Evolutionary conservation across 1,140 invertebrate genomes (phyloP), one percentile per base, ranked within the genome.

Genomic region (Oreohelix idahoensis): DNA sequence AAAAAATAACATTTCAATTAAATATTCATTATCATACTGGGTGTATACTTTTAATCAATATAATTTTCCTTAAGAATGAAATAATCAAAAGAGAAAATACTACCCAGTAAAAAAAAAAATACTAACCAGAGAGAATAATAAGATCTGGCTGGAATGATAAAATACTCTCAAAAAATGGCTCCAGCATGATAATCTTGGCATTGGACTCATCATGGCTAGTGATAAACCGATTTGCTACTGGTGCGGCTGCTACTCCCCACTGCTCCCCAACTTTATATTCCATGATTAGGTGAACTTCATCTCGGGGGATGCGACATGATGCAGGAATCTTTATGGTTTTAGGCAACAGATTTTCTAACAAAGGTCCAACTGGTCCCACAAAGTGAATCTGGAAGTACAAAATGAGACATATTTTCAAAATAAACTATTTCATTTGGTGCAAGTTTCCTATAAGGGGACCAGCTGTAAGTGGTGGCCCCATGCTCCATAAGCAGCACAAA

Each of bases 241-340:
- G 91, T 17, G 92, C 85, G 11, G 87, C 87, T 82, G 87, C 75
- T 58, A 88, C 81, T 10, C 91, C 93, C 87, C 93, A 93, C 32
- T 85, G 88, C 66, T 93, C 92, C 23, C 91, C 92, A 32, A 92
- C 89, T 74, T 90, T 88, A 81, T 93, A 93, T 76, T 94, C 93
- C 88, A 94, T 88, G 84, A 94, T 93, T 13, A 94, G 88, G 85
- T 94, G 93, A 36, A 93, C 85, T 83, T 93, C 93, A 86, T 94
- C 93, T 35, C 89, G 81, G n/a, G 88, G 71, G 63, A 92, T 89
- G 42, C 87, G 85, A 71, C 88, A 93, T 73, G 83, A 79, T 69
- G 87, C 51, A 39, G 89, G 89, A 79, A 93, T 86, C 38, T 82
- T 70, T 35, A 94, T 89, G 42, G 88, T 86, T 32, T 89, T 84